A percentile compares a stretch with the other conserved stretches of the same genome.
phyloP scores from a whole-genome alignment of 2,113 vertebrate genomes.

The Tympanuchus pallidicinctus region DNA sequence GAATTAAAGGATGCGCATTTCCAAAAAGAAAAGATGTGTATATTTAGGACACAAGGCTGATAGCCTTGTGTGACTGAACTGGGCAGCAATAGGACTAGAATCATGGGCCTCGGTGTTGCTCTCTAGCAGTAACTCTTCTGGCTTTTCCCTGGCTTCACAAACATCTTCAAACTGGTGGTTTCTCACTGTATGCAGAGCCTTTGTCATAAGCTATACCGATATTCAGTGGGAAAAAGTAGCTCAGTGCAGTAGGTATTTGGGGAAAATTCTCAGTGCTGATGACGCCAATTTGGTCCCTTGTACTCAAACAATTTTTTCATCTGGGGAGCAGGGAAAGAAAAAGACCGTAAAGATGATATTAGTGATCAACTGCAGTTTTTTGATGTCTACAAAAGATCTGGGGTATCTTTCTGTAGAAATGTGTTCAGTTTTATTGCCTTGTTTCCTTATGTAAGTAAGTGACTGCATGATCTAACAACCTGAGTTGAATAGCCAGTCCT shows the following conservation, averaged over 20 bases:
- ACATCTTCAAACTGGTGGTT: background rate
- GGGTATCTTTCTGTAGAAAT: slow-evolving; percentile 47
- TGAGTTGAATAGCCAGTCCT: slow-evolving; percentile 83
- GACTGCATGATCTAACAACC: slow-evolving; percentile 77
- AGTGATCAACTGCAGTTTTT: background rate
- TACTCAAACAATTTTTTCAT: background rate
- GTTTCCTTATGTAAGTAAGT: slow-evolving; percentile 72
- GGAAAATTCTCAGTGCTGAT: background rate
- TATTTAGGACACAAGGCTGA: background rate
- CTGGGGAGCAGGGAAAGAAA: background rate
- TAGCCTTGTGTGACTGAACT: background rate
- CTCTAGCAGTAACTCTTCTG: background rate
- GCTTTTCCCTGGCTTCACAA: background rate
- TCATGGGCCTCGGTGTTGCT: background rate
- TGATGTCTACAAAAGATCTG: slow-evolving; percentile 39
- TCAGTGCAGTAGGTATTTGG: background rate
- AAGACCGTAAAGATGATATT: background rate
- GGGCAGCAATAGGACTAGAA: background rate
- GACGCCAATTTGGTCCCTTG: background rate
- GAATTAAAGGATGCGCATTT: background rate
- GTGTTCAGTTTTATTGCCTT: slow-evolving; percentile 65
- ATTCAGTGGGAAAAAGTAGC: background rate
- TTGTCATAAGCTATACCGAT: background rate
- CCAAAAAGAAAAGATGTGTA: background rate
- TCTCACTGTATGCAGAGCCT: background rate